phyloP scores from a whole-genome alignment of 2,888 invertebrate species.

The Lingula anatina region DNA sequence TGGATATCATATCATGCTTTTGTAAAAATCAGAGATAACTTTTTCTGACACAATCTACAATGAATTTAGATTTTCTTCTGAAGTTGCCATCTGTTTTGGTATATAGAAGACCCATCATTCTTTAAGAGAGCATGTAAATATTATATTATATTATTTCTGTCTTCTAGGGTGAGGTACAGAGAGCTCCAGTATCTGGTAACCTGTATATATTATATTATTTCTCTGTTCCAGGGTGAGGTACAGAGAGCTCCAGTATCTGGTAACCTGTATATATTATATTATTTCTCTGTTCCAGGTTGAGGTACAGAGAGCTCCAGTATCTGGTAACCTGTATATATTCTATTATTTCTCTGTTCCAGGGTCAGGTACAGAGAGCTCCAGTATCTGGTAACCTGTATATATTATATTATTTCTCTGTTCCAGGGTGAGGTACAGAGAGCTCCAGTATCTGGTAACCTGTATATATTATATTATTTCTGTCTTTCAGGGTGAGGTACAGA shows the following conservation, averaged over 20 bases:
- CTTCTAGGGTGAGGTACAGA: too few relatives aligned
- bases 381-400: constrained; percentile 96
- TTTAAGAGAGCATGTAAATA: too few relatives aligned
- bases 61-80: too few relatives aligned
- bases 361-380: constrained; percentile 49
- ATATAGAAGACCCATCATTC: too few relatives aligned
- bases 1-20: too few relatives aligned
- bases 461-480: neutral
- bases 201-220: too few relatives aligned
- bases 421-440: constrained; percentile 38
- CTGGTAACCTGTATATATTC: constrained; percentile 95
- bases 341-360: constrained; percentile 24
- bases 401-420: constrained; percentile 13
- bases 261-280: constrained; percentile 92
- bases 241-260: constrained; percentile 71
- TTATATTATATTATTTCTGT: too few relatives aligned
- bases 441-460: constrained; percentile 86
- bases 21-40: too few relatives aligned
- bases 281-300: constrained; percentile 25
- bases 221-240: constrained; percentile 33
- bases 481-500: constrained; percentile 35
- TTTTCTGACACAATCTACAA: too few relatives aligned
- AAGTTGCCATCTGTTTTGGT: neutral
- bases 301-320: constrained; percentile 62
- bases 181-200: too few relatives aligned